Percentiles rank a stretch among this genome's conserved stretches.
phyloP scores from a whole-genome alignment of 2,888 invertebrate genomes.

The Syrista parreyssii region DNA sequence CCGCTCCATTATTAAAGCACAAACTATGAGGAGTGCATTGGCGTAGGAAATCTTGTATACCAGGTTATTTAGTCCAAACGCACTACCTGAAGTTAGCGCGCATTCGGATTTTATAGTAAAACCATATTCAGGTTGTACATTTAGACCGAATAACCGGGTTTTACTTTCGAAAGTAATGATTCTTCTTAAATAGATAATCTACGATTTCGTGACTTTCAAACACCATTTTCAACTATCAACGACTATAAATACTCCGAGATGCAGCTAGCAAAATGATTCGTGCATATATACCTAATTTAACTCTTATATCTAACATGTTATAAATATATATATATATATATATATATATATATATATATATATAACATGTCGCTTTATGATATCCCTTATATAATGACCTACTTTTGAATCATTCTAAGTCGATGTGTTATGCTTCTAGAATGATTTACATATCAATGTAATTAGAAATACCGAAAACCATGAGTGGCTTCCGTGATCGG shows the following conservation, averaged over 20 bases:
- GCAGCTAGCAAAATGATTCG: not conserved
- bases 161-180: not conserved
- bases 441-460: constrained; percentile 1
- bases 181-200: not conserved
- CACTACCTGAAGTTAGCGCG: not conserved
- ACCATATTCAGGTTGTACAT: not conserved
- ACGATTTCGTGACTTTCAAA: too few relatives aligned
- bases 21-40: constrained; percentile 35
- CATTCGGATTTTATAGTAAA: not conserved
- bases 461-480: not conserved
- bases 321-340: too few relatives aligned
- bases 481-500: not conserved
- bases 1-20: constrained; percentile 58
- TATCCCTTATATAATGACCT: not conserved
- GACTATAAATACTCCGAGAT: not conserved
- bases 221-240: not conserved
- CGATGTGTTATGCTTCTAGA: not conserved
- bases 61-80: not conserved
- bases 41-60: not conserved
- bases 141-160: not conserved
- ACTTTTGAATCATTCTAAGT: not conserved
- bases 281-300: not conserved
- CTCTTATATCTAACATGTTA: too few relatives aligned
- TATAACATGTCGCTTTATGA: not conserved
- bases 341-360: too few relatives aligned